Conservation (phyloP, 2,888 invertebrate species). For the Mesorhabditis spiculigera region DNA sequence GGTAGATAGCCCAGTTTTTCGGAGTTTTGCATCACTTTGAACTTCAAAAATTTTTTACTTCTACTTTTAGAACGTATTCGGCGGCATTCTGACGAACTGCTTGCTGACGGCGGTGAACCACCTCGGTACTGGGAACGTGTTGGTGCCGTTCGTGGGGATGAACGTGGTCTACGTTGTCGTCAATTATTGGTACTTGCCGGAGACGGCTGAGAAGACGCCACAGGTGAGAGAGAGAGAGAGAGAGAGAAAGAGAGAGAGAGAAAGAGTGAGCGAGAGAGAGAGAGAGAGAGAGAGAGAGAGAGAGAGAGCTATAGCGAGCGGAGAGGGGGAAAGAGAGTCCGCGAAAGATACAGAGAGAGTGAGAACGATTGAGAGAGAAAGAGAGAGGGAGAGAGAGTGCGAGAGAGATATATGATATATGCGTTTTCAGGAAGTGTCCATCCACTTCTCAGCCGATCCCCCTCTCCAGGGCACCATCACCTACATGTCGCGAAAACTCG, state of each 20-base stretch:
- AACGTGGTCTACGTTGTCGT: constrained; percentile 40
- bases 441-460: neutral
- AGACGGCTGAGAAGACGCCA: constrained; percentile 40
- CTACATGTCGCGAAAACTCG: neutral
- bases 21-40: neutral
- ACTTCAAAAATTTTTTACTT: neutral
- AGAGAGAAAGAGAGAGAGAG: too few species aligned
- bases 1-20: constrained; percentile 20
- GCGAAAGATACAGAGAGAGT: neutral
- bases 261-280: too few species aligned
- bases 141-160: constrained; percentile 43
- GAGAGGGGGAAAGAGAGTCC: too few species aligned
- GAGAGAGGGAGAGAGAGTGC: neutral
- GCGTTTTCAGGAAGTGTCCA: neutral
- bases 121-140: constrained; percentile 34
- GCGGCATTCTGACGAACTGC: constrained; percentile 42
- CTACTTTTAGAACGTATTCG: constrained; percentile 44
- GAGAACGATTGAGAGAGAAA: neutral
- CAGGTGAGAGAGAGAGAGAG: constrained; percentile 21
- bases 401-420: too few species aligned
- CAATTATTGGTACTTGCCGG: constrained; percentile 37
- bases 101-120: constrained; percentile 40
- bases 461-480: neutral
- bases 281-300: too few species aligned
- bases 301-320: too few species aligned